These are phyloP conservation scores for Panzeria rudis DNA, from an alignment of 2,888 invertebrate species.

Conservation along the genomic window DNA sequence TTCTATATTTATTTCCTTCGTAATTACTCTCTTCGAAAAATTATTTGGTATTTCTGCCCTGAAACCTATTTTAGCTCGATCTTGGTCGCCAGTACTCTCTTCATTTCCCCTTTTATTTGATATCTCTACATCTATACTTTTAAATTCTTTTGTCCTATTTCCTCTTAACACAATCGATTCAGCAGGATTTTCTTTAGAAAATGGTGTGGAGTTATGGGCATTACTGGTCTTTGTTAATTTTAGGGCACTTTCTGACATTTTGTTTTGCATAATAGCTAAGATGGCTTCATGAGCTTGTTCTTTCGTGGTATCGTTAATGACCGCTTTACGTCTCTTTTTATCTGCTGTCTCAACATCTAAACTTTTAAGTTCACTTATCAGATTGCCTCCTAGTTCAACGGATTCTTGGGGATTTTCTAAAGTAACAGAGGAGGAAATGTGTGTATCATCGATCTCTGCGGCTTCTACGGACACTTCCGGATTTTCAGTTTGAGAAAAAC, in stretches of 20 bases:
- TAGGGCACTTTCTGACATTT: neutral
- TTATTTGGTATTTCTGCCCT: neutral
- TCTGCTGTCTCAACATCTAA: neutral
- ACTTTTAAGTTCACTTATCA: neutral
- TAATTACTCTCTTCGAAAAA: neutral
- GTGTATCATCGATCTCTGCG: no score
- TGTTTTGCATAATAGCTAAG: neutral
- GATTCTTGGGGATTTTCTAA: no score
- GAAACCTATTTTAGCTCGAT: neutral
- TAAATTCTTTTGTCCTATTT: neutral
- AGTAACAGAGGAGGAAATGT: no score
- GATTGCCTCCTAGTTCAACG: neutral
- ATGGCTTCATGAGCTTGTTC: neutral
- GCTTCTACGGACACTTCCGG: no score
- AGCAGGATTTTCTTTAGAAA: neutral
- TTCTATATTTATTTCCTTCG: slow-evolving; percentile 45
- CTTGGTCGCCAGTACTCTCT: neutral
- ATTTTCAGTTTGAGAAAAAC: no score
- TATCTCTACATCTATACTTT: neutral
- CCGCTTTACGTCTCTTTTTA: neutral
- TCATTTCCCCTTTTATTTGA: neutral
- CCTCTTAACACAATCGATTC: neutral
- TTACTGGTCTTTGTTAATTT: neutral
- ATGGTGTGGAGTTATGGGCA: neutral
- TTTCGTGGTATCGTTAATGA: neutral